Percentiles rank a stretch among this genome's conserved stretches.
Evolutionary conservation across 2,113 vertebrate species (phyloP).

Genomic region (Fregata magnificens): DNA sequence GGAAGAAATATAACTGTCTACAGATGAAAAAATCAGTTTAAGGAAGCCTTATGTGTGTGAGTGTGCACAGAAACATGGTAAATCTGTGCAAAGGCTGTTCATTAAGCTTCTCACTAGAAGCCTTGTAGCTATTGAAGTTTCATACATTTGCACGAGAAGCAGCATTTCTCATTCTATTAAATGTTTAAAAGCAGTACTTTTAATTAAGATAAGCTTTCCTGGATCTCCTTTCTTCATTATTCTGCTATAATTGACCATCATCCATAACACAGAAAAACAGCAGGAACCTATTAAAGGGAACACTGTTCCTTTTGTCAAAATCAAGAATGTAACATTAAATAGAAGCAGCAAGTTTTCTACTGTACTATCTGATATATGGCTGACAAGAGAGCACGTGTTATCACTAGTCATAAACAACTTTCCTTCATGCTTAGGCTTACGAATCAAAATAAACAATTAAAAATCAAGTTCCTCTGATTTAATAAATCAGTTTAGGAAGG

Average conservation of each 20-base stretch:
- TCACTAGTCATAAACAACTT: not conserved
- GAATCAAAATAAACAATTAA: not conserved
- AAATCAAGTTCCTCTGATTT: not conserved
- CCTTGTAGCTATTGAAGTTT: not conserved
- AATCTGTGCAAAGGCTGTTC: not conserved
- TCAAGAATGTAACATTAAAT: not conserved
- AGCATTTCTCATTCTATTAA: not conserved
- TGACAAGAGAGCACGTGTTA: not conserved
- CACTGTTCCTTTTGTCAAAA: not conserved
- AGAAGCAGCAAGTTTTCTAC: not conserved
- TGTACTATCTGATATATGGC: not conserved
- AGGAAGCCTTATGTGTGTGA: not conserved
- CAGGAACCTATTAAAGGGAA: not conserved
- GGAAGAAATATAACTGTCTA: not conserved
- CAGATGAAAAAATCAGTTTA: not conserved
- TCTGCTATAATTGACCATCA: not conserved
- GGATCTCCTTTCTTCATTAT: not conserved
- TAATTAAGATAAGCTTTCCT: not conserved
- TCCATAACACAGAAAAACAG: not conserved
- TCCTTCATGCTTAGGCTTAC: not conserved
- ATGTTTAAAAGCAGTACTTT: not conserved
- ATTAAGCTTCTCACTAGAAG: not conserved
- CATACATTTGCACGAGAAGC: not conserved
- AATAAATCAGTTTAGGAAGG: not conserved
- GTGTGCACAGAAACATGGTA: not conserved